Evolutionary conservation across 2,797 vertebrate genomes (phyloP).

Genomic region (Eurystomus glaucurus): DNA sequence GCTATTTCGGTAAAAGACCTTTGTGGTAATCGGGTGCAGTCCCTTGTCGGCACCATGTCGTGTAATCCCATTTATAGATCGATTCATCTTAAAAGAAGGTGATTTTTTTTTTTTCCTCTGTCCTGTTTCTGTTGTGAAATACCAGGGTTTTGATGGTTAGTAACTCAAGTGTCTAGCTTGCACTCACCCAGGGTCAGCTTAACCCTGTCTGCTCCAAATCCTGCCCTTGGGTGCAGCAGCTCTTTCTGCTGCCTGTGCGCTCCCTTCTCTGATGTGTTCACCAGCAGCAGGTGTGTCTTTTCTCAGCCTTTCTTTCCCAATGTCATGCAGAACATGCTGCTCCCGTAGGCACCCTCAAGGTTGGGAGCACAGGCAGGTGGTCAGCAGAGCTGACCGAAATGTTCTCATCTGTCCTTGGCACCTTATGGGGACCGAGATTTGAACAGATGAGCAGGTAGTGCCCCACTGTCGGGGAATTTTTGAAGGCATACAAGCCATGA

Average conservation of each 20-base stretch:
- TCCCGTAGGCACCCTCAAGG: neutral
- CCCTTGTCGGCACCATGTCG: neutral
- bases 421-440: accelerated
- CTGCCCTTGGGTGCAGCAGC: neutral
- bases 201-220: neutral
- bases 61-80: neutral
- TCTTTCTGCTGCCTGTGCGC: neutral
- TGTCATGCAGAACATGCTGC: accelerated
- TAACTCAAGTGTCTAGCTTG: neutral
- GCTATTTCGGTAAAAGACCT: neutral
- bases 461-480: neutral
- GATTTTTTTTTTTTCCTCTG: neutral
- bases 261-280: neutral
- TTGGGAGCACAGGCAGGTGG: neutral
- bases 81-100: neutral
- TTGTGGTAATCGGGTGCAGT: neutral
- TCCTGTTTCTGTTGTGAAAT: neutral
- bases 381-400: neutral
- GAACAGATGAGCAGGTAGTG: neutral
- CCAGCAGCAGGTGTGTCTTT: neutral
- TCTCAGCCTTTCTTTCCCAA: neutral
- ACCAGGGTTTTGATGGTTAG: neutral
- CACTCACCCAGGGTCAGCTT: neutral
- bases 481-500: neutral
- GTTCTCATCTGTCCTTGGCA: accelerated